Conservation (phyloP, 2,113 vertebrate species). For the Rhinopithecus roxellana region DNA sequence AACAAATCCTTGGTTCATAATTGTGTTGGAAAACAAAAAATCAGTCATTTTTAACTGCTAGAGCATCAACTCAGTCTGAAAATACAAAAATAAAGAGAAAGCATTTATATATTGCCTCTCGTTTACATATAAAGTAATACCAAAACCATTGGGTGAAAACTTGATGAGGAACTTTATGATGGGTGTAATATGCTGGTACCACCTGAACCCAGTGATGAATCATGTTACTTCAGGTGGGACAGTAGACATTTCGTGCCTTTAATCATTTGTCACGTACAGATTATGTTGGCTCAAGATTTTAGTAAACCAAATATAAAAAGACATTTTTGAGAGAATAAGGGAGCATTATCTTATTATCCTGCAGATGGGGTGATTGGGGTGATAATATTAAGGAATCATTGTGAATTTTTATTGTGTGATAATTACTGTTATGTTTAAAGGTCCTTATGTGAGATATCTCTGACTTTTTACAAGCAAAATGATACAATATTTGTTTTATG, state of each 20-base stretch:
- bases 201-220: rapidly evolving
- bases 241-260: not conserved
- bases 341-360: not conserved
- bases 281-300: not conserved
- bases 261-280: not conserved
- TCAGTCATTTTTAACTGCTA: not conserved
- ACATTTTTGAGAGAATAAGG: not conserved
- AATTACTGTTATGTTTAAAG: not conserved
- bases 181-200: not conserved
- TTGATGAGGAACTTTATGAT: not conserved
- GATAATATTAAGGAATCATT: not conserved
- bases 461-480: not conserved
- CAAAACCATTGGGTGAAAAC: not conserved
- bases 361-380: not conserved
- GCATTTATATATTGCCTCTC: not conserved
- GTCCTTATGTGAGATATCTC: not conserved
- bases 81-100: not conserved
- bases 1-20: not conserved
- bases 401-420: not conserved
- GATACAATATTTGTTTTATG: not conserved
- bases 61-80: not conserved
- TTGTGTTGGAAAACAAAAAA: not conserved
- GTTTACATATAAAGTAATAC: not conserved
- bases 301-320: not conserved
- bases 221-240: too few relatives aligned